Evolutionary conservation across 2,888 invertebrate species (phyloP), one percentile per base, ranked within the genome.

Genomic region (Drosophila lutescens): DNA sequence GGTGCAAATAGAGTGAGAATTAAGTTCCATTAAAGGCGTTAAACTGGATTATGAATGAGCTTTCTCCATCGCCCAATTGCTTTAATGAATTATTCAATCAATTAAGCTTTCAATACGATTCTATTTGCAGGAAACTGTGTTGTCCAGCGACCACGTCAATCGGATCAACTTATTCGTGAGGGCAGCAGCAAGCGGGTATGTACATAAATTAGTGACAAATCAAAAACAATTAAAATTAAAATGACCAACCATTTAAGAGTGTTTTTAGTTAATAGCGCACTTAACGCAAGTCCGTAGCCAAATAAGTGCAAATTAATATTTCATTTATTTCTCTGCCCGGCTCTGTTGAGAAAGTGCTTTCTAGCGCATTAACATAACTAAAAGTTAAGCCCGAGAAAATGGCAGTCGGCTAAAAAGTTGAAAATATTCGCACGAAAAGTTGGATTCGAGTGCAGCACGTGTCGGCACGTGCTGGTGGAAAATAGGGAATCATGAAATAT

Each of bases 121-220:
- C 44, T 43, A 34, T 47, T 47, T 51, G 15, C 62, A 96, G 96
- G 94, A 91, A 97, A 95, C 89, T 97, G 97, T 91, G 95, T 96
- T 58, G 96, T 96, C 54, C 96, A 96, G 93, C 95, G 97, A 79
- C 95, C 96, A 43, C 95, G 96, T 89, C 96, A 96, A 88, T 95
- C 95, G 76, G 96, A 96, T 91, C 97, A 97, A 92, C 95, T 95
- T 82, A 97, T 97, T 86, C 94, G 95, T 83, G 97, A 97, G 93
- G 97, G 97, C 54, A 96, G 96, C 86, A 96, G 96, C 77, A 96
- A 96, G 92, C 93, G 97, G 93, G 97, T 97, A 92, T 95, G 91
- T 86, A 41, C 55, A 56, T 86, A 41, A 55, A 55, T 40, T 9
- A 58, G 56, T 30, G 4, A 3, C 17, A 38, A 40, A n/a, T 40